Evolutionary conservation across 2,797 vertebrate genomes (phyloP).

Genomic region (Alca torda): DNA sequence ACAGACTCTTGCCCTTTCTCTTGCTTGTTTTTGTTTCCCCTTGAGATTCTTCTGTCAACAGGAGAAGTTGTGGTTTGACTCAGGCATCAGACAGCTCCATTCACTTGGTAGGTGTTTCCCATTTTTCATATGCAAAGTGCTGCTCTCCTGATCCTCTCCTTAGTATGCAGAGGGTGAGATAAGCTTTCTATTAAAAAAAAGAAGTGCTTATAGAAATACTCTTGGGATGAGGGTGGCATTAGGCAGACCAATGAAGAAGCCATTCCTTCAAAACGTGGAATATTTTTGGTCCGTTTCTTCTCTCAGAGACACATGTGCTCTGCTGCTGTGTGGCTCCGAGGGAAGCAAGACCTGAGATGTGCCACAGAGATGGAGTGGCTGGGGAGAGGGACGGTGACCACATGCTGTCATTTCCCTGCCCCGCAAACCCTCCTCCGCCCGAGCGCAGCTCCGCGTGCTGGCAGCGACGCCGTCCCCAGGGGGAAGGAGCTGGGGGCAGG

Average conservation of each 20-base stretch:
- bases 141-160: slow-evolving; percentile 3
- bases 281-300: not conserved
- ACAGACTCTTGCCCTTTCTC: not conserved
- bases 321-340: not conserved
- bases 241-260: not conserved
- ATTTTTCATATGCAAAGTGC: slow-evolving; percentile 18
- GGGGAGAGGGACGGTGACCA: not conserved
- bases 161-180: not conserved
- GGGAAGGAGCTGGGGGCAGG: not conserved
- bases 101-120: not conserved
- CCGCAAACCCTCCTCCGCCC: fast-evolving
- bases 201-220: not conserved
- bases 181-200: not conserved
- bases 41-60: not conserved
- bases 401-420: not conserved
- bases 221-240: not conserved
- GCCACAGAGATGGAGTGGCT: not conserved
- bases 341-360: not conserved
- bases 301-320: not conserved
- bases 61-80: not conserved
- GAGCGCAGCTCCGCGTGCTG: not conserved
- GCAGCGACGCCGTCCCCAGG: fast-evolving
- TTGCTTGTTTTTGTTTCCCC: not conserved
- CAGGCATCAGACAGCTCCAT: not conserved
- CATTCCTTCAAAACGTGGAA: not conserved